phyloP scores from a whole-genome alignment of 2,113 vertebrate species.

The Xiphorhynchus elegans region DNA sequence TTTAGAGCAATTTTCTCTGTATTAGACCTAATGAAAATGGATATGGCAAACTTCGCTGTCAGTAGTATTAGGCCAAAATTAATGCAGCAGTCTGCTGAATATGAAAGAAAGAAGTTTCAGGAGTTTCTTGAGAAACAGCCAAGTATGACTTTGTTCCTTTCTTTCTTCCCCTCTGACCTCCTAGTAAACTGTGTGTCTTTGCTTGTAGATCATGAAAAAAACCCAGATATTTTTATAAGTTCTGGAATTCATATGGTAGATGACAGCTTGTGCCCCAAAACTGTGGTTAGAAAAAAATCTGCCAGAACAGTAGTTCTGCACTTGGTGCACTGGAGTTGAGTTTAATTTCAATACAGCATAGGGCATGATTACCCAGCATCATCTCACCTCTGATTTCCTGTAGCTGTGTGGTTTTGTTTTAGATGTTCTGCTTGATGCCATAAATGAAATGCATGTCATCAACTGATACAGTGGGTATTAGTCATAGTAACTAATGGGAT shows the following conservation, averaged over 20 bases:
- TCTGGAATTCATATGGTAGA: not conserved
- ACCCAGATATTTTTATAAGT: not conserved
- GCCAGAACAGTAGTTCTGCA: not conserved
- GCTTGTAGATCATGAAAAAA: slow-evolving; percentile 19
- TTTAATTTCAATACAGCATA: not conserved
- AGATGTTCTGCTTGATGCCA: slow-evolving; percentile 2
- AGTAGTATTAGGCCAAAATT: slow-evolving; percentile 92
- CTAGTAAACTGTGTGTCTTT: slow-evolving; percentile 17
- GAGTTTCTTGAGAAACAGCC: slow-evolving; percentile 92
- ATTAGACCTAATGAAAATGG: slow-evolving; percentile 95
- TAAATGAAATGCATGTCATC: slow-evolving; percentile 13
- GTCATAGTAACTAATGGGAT: not conserved
- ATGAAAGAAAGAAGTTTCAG: slow-evolving; percentile 97
- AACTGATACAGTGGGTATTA: not conserved
- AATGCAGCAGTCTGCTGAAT: slow-evolving; percentile 95
- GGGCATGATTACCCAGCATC: not conserved
- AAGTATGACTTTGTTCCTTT: slow-evolving; percentile 80
- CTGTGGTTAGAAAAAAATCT: not conserved
- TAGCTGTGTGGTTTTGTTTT: not conserved
- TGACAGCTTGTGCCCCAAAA: not conserved
- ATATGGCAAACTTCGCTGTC: slow-evolving; percentile 96
- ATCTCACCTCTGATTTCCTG: not conserved
- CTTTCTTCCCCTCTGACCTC: slow-evolving; percentile 50
- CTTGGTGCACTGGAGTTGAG: not conserved
- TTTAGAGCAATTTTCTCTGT: slow-evolving; percentile 91